These are phyloP conservation scores for Chitala chitala DNA, from an alignment of 2,113 vertebrate genomes.

Conservation along the genomic window DNA sequence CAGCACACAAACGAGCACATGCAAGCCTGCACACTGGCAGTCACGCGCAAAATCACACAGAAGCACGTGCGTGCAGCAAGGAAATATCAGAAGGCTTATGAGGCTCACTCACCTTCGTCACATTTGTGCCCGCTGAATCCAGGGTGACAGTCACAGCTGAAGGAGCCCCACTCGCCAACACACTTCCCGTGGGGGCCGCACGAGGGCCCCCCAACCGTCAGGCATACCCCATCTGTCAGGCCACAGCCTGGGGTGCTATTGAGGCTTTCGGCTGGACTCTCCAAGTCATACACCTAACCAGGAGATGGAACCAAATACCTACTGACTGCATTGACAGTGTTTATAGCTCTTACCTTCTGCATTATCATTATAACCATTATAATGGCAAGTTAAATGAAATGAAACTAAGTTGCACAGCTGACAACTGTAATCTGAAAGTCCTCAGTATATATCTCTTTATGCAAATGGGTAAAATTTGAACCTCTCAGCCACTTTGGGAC, in stretches of 20 bases:
- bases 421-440: no score
- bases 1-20: no score
- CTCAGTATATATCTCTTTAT: no score
- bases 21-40: no score
- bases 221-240: conserved; percentile 68
- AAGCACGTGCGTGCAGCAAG: no score
- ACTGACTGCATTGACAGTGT: not conserved
- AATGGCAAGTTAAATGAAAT: no score
- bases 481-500: no score
- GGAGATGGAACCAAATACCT: not conserved
- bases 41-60: no score
- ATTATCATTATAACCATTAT: no score
- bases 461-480: no score
- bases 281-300: conserved; percentile 76
- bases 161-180: conserved; percentile 71
- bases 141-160: conserved; percentile 74
- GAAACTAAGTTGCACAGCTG: no score
- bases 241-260: conserved; percentile 71
- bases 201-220: conserved; percentile 55
- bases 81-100: no score
- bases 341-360: not conserved
- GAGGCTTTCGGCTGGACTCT: conserved; percentile 69
- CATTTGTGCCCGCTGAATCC: conserved; percentile 73
- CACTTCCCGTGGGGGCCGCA: conserved; percentile 75
- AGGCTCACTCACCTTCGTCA: conserved; percentile 61